These are phyloP conservation scores for Otolemur garnettii DNA, from an alignment of 2,113 vertebrate genomes.

Conservation along the genomic window DNA sequence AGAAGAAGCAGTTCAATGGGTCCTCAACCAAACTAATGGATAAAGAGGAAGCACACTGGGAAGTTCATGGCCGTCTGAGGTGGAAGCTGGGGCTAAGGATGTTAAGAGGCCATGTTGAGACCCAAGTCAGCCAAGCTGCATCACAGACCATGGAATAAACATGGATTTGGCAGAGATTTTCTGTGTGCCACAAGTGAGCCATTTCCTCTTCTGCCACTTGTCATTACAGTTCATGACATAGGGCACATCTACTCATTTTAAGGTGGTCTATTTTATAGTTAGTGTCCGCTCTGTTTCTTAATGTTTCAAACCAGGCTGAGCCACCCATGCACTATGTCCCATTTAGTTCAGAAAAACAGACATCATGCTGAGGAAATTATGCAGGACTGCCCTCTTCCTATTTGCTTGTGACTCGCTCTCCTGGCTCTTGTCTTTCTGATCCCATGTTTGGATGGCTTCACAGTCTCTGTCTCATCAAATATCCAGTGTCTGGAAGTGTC, in stretches of 20 bases:
- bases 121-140: neutral
- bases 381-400: neutral
- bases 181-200: neutral
- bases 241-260: neutral
- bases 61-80: neutral
- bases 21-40: neutral
- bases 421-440: neutral
- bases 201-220: neutral
- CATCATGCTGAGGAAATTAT: neutral
- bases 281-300: conserved; percentile 27
- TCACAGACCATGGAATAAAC: neutral
- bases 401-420: conserved; percentile 14
- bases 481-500: neutral
- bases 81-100: neutral
- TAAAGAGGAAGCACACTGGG: neutral
- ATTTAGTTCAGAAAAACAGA: conserved; percentile 19
- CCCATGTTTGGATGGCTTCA: neutral
- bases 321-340: neutral
- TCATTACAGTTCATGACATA: neutral
- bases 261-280: neutral
- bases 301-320: neutral
- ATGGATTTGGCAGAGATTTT: neutral
- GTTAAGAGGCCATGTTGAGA: neutral
- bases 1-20: neutral
- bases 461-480: conserved; percentile 16